These are phyloP conservation scores for Mythimna vitellina DNA, from an alignment of 2,888 invertebrate genomes.

Conservation along the genomic window DNA sequence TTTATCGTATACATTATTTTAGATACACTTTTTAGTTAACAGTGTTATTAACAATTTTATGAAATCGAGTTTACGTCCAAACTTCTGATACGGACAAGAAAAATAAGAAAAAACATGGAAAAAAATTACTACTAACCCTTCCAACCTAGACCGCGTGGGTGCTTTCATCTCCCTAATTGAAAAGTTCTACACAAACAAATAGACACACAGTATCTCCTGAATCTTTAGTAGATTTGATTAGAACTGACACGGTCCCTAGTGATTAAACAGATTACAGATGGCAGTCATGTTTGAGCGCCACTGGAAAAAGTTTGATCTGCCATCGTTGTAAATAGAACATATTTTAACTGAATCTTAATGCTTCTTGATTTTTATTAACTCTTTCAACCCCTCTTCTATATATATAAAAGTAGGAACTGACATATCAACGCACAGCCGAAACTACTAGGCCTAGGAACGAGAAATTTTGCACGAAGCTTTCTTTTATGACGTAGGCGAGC, in stretches of 20 bases:
- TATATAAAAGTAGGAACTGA: no score
- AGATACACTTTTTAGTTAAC: background rate
- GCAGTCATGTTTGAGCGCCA: background rate
- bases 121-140: constrained; percentile 30
- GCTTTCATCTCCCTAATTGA: constrained; percentile 59
- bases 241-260: constrained; percentile 5
- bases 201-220: constrained; percentile 36
- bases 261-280: constrained; percentile 20
- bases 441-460: no score
- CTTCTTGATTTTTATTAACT: no score
- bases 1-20: no score
- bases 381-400: no score
- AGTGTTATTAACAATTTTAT: background rate
- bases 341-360: background rate
- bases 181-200: constrained; percentile 51
- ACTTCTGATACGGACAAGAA: constrained; percentile 10
- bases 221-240: constrained; percentile 48
- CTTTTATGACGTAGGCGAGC: no score
- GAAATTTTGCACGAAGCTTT: no score
- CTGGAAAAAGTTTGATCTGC: background rate
- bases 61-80: constrained; percentile 3
- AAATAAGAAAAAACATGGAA: constrained; percentile 20
- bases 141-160: constrained; percentile 12
- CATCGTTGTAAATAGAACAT: background rate
- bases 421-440: no score